Evolutionary conservation across 2,797 vertebrate species (phyloP), one percentile per base, ranked within the genome.

Genomic region (Silurus aristotelis): DNA sequence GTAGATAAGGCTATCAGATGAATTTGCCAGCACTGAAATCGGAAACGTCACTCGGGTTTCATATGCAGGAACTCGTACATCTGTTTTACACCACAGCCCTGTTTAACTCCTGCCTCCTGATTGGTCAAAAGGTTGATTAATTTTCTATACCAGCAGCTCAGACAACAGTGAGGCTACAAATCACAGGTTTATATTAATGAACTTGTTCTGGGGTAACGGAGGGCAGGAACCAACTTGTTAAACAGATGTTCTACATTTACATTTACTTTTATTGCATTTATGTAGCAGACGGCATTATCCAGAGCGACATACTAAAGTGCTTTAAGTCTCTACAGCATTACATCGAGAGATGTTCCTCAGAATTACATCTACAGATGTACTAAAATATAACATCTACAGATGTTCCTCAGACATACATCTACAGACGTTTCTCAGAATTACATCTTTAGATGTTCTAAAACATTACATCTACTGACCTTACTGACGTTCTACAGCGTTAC

Each of bases 1-100:
- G 64, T 56, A 82, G 64, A 82, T 55, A 56, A 56, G 27, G 80
- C 80, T 82, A 68, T 82, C 64, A 82, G 64, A 68, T 68, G 27
- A 68, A 82, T 82, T 82, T 82, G 48, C 80, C 80, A 22, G 64
- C 80, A 82, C 15, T 48, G 12, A 46, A 43, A 61, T 48, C 0
- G 61, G 43, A 8, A 46, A 25, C 78, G 43, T 64, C 78, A 2
- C 43, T 25, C 17, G 12, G 25, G n/a, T 78, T 80, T 22, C 20
- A 76, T 31, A 76, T 31, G 20, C 55, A 58, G 25, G 15, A 60
- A 38, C 38, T 38, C 38, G 38, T 60, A 60, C 31, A 77, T 77
- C 56, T 60, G 19, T 19, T 20, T 76, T 58, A 76, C 55, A 31
- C 25, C 7, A 17, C 46, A 52, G 71, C 13, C 1, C 71, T 55